Evolutionary conservation across 2,797 vertebrate species (phyloP), one percentile per base, ranked within the genome.

Genomic region (Malurus leucopterus): DNA sequence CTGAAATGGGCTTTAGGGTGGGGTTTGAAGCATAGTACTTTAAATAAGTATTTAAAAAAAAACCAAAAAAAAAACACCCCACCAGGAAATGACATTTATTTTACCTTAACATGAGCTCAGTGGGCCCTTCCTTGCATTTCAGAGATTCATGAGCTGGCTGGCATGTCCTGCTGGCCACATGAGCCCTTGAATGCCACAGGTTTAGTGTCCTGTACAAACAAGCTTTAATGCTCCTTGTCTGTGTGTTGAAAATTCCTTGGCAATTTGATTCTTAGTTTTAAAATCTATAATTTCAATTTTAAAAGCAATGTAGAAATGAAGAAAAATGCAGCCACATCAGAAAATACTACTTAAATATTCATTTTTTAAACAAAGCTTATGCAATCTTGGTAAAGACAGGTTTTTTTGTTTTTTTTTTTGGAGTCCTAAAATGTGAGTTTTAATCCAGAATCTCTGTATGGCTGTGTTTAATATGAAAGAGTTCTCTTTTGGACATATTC

Each of bases 131-230:
- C 36, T 55, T 41, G 21, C 2, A 13, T 40, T 13, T 49, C 21
- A 36, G 57, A 55, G 20, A 9, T 30, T 6, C 0, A 2, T 38
- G 7, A 26, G 2, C 40, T 59, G 30, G 30, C 24, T 61, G 0
- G 0, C 0, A 0, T 64, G 43, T 78, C 18, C 30, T 59, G 20
- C 41, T 19, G 51, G 10, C n/a, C 34, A 6, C 9, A 8, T 11
- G 18, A 38, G 15, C 23, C 32, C n/a, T 36, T 3, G 5, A 50
- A 12, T 30, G n/a, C 6, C 29, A 17, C 6, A 24, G 23, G 9
- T 27, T 71, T 29, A 2, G 24, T 34, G 30, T 36, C 15, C 15
- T 15, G 0, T 34, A 34, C 2, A 46, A 65, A 34, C 2, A 46
- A 65, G 17, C 47, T 18, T 55, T 57, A 30, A 19, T 63, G 8